Evolutionary conservation across 1,140 invertebrate species (phyloP), one percentile per base, ranked within the genome.

Genomic region (Portunus trituberculatus): DNA sequence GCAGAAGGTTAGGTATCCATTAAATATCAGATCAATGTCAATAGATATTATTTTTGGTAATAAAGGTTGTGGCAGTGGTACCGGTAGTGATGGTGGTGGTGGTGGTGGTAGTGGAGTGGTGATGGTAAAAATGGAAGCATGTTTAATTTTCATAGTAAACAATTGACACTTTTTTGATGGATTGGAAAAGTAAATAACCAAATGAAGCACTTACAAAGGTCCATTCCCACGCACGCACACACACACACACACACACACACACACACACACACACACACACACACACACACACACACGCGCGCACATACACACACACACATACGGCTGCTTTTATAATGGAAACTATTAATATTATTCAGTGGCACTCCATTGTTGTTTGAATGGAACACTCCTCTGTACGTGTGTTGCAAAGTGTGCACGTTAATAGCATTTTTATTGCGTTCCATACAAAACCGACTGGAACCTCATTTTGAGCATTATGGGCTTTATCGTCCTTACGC

Each of bases 221-320:
- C 4, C 76, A 83, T 12, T 8, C 76, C 25, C 76, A 83, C 83
- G n/a, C 83, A 86, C 83, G n/a, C 83, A 86, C 83, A 86, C 83
- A 86, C 83, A 88, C 83, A 86, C 83, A 86, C 83, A 86, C 83
- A 86, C 83, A 86, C 83, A 86, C 83, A 89, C 83, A 86, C 83
- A 86, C 83, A 86, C 83, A 86, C 83, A 86, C 83, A 86, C 83
- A 89, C 39, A 89, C 83, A 86, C 83, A 86, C 83, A 86, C 83
- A 86, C 83, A 86, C 83, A 86, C 83, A 89, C 39, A 89, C 88
- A 89, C 88, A 89, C 83, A 86, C 83, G n/a, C 29, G 46, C 31
- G 12, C 52, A 59, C 52, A 59, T 10, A 59, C 52, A 59, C 52
- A 59, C 10, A 12, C 14, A 39, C 83, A 31, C 83, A 86, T 25